Base-by-base conservation (phyloP, 2,797 vertebrate species). In the Erpetoichthys calabaricus region DNA sequence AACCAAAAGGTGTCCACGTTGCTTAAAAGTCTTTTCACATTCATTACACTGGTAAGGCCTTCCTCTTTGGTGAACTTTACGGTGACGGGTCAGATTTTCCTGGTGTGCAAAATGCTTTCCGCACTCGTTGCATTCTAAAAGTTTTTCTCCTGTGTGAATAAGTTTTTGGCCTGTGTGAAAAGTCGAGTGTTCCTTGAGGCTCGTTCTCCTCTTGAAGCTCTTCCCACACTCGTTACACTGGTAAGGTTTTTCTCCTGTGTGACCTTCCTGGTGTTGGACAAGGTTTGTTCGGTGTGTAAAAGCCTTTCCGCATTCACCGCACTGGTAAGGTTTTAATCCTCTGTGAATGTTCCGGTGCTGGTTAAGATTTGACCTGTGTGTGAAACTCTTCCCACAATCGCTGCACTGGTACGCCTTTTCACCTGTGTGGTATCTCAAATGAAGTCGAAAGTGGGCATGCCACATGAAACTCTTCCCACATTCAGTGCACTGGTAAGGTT, bases 1-100 rank as follows among this genome's bases (percentile, higher is more conserved):
- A 45, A 62, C 60, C 43, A 69, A 66, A 9, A 76, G 69, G 55
- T 67, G 60, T 44, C 69, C 68, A 9, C 65, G 65, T 1, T 70
- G 68, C 9, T 63, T 65, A 47, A 73, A 76, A 52, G 69, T 63
- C 58, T 67, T 72, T 44, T 61, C 25, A 25, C 25, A 25, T 25
- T 25, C 25, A 25, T 25, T 25, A 25, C 25, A 25, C 25, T 25
- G 25, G 51, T 74, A 74, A 8, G 70, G 70, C 9, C 67, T 72
- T 62, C 73, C 68, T 6, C 70, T 66, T 2, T 68, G 71, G 61
- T 74, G 69, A 42, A 68, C 67, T 56, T 65, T 68, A 56, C 66
- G 69, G 53, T 76, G 72, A 9, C 62, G 66, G 46, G 66, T 59
- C 25, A 74, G 69, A 53, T 69, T 66, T 2, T 68, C 68, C 25